Percentiles rank a stretch among this genome's conserved stretches.
Conservation (phyloP, 2,113 vertebrate species). For the Ia io region DNA sequence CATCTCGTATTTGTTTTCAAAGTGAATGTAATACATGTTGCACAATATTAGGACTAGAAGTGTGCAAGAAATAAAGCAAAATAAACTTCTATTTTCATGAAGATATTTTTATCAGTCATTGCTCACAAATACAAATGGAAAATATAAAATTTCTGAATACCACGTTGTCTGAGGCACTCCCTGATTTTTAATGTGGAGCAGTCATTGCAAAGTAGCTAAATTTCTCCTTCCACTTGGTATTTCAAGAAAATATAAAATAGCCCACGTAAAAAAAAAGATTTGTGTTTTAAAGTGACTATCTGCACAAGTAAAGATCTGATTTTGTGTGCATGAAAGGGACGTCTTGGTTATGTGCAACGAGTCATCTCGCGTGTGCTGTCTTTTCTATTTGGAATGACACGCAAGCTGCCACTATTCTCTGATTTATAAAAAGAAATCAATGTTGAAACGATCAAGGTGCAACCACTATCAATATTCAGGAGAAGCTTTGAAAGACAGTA, state of each 20-base stretch:
- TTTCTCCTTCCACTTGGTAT: constrained; percentile 36
- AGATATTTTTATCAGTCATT: constrained; percentile 36
- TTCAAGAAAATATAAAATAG: constrained; percentile 57
- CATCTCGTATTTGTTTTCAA: constrained; percentile 33
- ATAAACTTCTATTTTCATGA: constrained; percentile 36
- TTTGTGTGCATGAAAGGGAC: constrained; percentile 44
- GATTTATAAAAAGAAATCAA: constrained; percentile 37
- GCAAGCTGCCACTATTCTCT: constrained; percentile 72
- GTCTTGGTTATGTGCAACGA: constrained; percentile 18
- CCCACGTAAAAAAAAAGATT: constrained; percentile 49
- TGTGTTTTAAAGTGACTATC: constrained; percentile 59
- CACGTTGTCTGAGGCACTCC: not conserved
- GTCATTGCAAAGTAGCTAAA: constrained; percentile 31
- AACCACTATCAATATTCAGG: constrained; percentile 77
- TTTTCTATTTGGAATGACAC: constrained; percentile 69
- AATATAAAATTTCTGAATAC: constrained; percentile 27
- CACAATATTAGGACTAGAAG: constrained; percentile 29
- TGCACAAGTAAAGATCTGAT: constrained; percentile 62
- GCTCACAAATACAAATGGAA: constrained; percentile 28
- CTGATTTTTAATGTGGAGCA: constrained; percentile 20
- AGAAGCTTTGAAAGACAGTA: constrained; percentile 66
- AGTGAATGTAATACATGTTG: not conserved
- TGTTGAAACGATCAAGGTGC: constrained; percentile 69
- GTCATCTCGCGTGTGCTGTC: constrained; percentile 47
- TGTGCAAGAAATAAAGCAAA: constrained; percentile 55